Conservation (phyloP, 2,888 invertebrate species). For the Campopleginae sp. region DNA sequence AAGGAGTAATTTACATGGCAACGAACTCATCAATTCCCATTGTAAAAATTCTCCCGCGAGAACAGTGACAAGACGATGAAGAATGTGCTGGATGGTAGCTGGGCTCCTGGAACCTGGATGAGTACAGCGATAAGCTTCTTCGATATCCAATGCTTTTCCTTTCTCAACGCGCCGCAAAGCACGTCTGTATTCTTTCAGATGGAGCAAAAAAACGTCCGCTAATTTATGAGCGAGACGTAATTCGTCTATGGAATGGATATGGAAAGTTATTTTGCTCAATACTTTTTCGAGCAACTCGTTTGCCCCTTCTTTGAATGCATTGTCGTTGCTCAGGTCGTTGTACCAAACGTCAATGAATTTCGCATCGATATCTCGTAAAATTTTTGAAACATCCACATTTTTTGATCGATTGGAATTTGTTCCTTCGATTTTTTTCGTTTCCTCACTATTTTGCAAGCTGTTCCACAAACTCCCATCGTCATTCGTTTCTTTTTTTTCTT, state of each 20-base stretch:
- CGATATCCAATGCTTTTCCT: slow-evolving; percentile 74
- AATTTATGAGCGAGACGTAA: slow-evolving; percentile 83
- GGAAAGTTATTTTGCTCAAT: slow-evolving; percentile 81
- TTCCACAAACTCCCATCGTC: slow-evolving; percentile 19
- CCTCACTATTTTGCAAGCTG: slow-evolving; percentile 20
- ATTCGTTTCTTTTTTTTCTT: slow-evolving; percentile 30
- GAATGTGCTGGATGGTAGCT: slow-evolving; percentile 86
- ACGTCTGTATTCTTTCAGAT: slow-evolving; percentile 88
- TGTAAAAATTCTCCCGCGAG: slow-evolving; percentile 87
- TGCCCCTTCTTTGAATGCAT: slow-evolving; percentile 84
- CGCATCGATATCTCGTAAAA: slow-evolving; percentile 84
- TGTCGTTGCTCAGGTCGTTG: slow-evolving; percentile 84
- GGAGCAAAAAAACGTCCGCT: slow-evolving; percentile 86
- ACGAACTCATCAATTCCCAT: slow-evolving; percentile 89
- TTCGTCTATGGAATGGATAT: slow-evolving; percentile 82
- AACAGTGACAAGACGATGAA: slow-evolving; percentile 86
- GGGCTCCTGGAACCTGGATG: slow-evolving; percentile 79
- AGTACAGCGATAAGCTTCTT: slow-evolving; percentile 79
- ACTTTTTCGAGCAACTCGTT: slow-evolving; percentile 83
- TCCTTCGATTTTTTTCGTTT: slow-evolving; percentile 43
- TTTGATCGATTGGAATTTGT: neutral
- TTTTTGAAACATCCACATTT: slow-evolving; percentile 73
- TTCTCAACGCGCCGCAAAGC: slow-evolving; percentile 78
- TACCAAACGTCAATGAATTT: slow-evolving; percentile 85
- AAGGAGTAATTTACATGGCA: slow-evolving; percentile 87